Conservation (phyloP, 2,888 invertebrate genomes). For the Trissoscelio sp. region DNA sequence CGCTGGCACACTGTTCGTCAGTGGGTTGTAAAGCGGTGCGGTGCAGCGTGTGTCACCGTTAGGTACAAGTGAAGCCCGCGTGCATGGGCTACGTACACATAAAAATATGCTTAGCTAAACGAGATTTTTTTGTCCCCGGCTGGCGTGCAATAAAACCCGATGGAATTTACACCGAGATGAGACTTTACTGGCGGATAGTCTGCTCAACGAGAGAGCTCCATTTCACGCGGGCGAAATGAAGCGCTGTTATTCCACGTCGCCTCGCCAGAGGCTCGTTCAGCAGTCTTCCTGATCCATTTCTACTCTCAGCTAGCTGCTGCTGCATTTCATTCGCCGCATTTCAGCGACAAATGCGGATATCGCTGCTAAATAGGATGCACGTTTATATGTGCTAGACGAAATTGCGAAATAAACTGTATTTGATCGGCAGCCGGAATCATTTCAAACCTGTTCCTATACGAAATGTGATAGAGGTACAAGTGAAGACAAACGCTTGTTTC, state of each 20-base stretch:
- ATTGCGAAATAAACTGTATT: constrained; percentile 38
- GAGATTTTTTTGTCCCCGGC: constrained; percentile 64
- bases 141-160: constrained; percentile 72
- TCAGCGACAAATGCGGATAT: constrained; percentile 14
- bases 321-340: constrained; percentile 24
- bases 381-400: constrained; percentile 12
- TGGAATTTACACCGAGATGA: constrained; percentile 74
- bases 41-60: constrained; percentile 37
- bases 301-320: too few species aligned
- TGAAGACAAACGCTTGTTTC: constrained; percentile 36
- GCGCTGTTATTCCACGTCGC: constrained; percentile 66
- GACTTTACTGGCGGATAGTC: constrained; percentile 66
- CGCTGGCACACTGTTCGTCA: neutral
- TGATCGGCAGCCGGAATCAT: constrained; percentile 34
- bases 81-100: constrained; percentile 49
- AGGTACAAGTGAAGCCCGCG: constrained; percentile 6
- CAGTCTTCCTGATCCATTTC: constrained; percentile 30
- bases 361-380: constrained; percentile 47
- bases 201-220: constrained; percentile 68
- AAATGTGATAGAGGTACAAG: constrained; percentile 26
- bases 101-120: constrained; percentile 73
- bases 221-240: constrained; percentile 71
- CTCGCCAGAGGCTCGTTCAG: constrained; percentile 47
- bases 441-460: constrained; percentile 20
- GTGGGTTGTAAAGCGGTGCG: constrained; percentile 26